phyloP scores from a whole-genome alignment of 1,140 invertebrate genomes.

The Diploscapter pachys region DNA sequence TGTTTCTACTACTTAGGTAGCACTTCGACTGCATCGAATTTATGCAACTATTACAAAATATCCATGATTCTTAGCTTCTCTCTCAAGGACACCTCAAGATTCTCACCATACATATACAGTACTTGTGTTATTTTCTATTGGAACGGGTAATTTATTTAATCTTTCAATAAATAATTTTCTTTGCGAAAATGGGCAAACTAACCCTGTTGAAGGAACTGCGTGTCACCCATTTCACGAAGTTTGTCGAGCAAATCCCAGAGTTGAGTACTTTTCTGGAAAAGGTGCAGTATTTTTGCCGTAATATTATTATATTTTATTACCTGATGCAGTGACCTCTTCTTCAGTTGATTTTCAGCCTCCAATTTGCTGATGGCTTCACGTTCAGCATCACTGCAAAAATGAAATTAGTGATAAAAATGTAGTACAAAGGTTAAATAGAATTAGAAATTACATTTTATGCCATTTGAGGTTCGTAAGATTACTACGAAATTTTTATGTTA shows the following conservation, averaged over 20 bases:
- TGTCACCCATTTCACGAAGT: conserved; percentile 35
- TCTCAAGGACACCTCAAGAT: conserved; percentile 4
- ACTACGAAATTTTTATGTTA: no score
- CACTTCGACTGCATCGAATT: no score
- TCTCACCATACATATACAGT: no score
- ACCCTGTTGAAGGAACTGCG: conserved; percentile 34
- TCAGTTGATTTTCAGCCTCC: conserved; percentile 20
- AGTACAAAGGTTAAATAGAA: no score
- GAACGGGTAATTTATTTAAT: no score
- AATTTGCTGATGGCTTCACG: conserved; percentile 27
- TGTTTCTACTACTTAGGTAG: neutral
- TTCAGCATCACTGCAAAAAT: conserved; percentile 17
- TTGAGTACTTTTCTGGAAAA: conserved; percentile 49
- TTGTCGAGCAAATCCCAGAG: conserved; percentile 52
- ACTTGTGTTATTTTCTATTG: no score
- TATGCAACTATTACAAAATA: no score
- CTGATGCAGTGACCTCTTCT: conserved; percentile 24
- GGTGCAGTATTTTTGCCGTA: conserved; percentile 19
- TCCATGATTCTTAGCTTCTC: conserved; percentile 14
- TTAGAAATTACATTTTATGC: no score
- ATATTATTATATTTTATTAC: conserved; percentile 15
- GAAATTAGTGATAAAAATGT: no score
- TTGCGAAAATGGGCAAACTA: neutral
- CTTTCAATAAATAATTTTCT: no score
- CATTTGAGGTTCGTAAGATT: no score